Conservation (phyloP, 2,797 vertebrate species). For the Rousettus madagascariensis region DNA sequence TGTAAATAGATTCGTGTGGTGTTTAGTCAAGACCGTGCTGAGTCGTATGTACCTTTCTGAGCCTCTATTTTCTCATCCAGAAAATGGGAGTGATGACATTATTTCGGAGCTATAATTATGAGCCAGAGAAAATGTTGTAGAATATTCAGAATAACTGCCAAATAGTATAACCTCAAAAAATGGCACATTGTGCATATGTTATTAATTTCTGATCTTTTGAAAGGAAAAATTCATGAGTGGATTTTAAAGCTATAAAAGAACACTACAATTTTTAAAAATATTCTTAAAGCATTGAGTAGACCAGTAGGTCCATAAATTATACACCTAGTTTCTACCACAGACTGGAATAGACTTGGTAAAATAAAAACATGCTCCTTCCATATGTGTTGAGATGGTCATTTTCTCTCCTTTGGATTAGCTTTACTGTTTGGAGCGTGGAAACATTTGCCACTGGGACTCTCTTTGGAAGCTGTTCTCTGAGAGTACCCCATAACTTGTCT, state of each 20-base stretch:
- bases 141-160: neutral
- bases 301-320: neutral
- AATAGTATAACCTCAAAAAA: neutral
- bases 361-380: neutral
- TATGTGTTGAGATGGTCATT: neutral
- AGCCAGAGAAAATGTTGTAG: neutral
- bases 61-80: conserved; percentile 22
- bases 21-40: neutral
- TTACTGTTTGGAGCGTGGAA: neutral
- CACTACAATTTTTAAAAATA: neutral
- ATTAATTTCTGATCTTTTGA: neutral
- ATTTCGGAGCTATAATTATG: no score
- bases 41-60: neutral
- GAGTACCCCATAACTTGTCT: neutral
- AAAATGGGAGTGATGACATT: neutral
- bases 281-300: neutral
- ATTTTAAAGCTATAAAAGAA: neutral
- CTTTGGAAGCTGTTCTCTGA: neutral
- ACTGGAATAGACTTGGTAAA: neutral
- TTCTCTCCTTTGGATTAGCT: neutral
- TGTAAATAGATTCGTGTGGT: conserved; percentile 14
- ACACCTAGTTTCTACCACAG: neutral
- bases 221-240: neutral
- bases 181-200: neutral
- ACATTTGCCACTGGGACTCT: neutral